Conservation (phyloP, 2,113 vertebrate species). For the Marmota flaviventris region DNA sequence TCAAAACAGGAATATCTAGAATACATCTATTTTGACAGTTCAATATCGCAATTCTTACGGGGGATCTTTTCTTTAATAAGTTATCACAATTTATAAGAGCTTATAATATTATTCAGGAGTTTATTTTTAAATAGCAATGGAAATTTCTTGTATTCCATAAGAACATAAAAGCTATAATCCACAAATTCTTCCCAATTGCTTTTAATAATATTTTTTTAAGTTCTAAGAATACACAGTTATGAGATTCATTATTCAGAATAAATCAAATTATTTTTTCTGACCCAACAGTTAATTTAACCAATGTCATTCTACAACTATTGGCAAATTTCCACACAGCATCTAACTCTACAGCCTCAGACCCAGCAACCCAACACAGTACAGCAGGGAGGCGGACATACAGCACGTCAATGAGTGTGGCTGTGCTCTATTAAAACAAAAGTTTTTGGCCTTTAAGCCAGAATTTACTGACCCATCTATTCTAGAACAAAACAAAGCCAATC, state of each 20-base stretch:
- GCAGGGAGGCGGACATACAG: background rate
- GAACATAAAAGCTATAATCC: background rate
- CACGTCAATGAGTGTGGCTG: background rate
- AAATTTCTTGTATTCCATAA: background rate
- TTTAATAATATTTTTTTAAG: background rate
- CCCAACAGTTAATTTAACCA: background rate
- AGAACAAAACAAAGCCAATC: background rate
- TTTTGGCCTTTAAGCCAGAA: background rate
- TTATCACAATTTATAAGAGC: background rate
- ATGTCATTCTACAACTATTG: background rate
- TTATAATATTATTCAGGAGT: background rate
- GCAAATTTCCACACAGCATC: background rate
- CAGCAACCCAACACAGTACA: background rate
- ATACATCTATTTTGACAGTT: background rate
- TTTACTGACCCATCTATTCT: background rate
- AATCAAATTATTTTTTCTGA: conserved; percentile 11
- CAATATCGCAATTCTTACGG: background rate
- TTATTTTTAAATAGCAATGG: conserved; percentile 31
- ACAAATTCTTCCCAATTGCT: background rate
- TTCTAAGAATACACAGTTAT: background rate
- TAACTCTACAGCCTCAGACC: background rate
- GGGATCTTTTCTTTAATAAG: background rate
- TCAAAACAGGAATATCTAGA: background rate
- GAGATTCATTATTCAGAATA: conserved; percentile 17
- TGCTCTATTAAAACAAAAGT: background rate